A percentile compares a stretch with the other conserved stretches of the same genome.
Conservation (phyloP, 2,113 vertebrate species). For the Chloropsis cyanopogon region DNA sequence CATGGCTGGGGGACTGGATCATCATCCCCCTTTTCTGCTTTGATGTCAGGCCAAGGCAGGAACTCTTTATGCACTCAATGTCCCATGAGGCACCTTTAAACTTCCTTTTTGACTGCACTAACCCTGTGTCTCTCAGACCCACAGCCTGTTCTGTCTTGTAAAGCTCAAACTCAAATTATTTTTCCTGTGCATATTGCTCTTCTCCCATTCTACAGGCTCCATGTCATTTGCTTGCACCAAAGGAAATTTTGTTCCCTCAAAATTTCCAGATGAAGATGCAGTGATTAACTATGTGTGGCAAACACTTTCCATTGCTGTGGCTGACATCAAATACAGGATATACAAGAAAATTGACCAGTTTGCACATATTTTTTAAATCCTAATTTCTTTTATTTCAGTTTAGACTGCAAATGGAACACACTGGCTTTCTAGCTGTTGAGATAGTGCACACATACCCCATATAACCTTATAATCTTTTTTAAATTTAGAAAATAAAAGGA, state of each 20-base stretch:
- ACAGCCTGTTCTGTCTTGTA: neutral
- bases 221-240: neutral
- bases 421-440: neutral
- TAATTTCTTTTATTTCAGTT: neutral
- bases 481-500: neutral
- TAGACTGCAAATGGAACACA: neutral
- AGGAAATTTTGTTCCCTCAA: neutral
- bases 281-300: neutral
- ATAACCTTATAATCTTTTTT: neutral
- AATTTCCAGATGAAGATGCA: neutral
- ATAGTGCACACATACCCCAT: neutral
- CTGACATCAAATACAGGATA: neutral
- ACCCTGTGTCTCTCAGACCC: neutral
- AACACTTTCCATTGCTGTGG: accelerated
- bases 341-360: neutral
- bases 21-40: neutral
- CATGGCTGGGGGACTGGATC: neutral
- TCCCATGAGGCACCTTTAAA: neutral
- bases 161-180: neutral
- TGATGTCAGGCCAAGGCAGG: neutral
- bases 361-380: neutral
- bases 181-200: neutral
- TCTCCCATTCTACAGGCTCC: neutral
- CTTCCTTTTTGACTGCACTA: neutral
- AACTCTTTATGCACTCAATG: neutral